Evolutionary conservation across 2,797 vertebrate genomes (phyloP).

Genomic region (Phaenicophaeus curvirostris): DNA sequence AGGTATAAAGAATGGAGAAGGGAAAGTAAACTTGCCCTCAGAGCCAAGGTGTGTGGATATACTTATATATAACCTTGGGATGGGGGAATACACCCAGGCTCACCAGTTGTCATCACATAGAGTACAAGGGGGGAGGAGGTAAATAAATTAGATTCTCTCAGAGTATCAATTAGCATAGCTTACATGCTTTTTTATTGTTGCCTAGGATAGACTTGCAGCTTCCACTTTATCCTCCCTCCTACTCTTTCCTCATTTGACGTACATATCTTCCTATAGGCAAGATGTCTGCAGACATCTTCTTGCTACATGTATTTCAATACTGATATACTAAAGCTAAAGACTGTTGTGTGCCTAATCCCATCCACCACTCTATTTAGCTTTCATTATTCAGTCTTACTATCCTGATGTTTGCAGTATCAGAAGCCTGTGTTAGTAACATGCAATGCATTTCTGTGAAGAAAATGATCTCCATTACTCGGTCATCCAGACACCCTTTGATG

Average conservation of each 20-base stretch:
- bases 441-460: neutral
- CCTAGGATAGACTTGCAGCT: neutral
- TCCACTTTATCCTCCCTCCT: neutral
- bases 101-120: neutral
- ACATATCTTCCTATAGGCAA: neutral
- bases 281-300: neutral
- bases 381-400: neutral
- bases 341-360: neutral
- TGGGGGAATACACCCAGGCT: neutral
- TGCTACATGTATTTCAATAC: neutral
- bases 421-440: neutral
- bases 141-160: neutral
- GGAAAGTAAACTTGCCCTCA: neutral
- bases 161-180: neutral
- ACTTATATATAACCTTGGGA: neutral
- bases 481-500: neutral
- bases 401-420: fast-evolving
- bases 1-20: neutral
- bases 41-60: neutral
- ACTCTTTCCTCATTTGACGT: neutral
- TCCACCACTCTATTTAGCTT: neutral
- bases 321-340: neutral
- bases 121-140: neutral
- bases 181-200: neutral
- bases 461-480: neutral